These are phyloP conservation scores for Bombus waltoni DNA, from an alignment of 1,140 invertebrate species.

Conservation along the genomic window DNA sequence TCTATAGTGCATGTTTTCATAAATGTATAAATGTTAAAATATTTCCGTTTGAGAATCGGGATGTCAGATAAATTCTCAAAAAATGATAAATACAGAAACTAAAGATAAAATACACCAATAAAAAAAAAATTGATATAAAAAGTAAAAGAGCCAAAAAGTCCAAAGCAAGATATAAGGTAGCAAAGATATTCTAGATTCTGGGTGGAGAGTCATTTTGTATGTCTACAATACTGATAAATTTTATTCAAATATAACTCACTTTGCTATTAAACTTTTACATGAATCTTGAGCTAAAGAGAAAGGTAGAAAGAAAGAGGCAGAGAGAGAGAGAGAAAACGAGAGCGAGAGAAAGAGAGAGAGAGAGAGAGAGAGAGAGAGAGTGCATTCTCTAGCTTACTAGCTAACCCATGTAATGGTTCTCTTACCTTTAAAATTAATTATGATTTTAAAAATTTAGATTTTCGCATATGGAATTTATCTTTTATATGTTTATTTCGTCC, in stretches of 20 bases:
- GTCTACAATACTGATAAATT: slow-evolving; percentile 33
- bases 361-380: slow-evolving; percentile 36
- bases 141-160: slow-evolving; percentile 52
- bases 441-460: slow-evolving; percentile 29
- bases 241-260: slow-evolving; percentile 28
- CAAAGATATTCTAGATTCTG: slow-evolving; percentile 60
- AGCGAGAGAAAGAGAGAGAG: slow-evolving; percentile 1
- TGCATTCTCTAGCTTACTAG: slow-evolving; percentile 42
- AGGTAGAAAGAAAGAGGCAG: not conserved
- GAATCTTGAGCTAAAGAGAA: not conserved
- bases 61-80: slow-evolving; percentile 69
- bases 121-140: slow-evolving; percentile 57
- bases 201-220: slow-evolving; percentile 73
- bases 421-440: slow-evolving; percentile 45
- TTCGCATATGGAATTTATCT: slow-evolving; percentile 36
- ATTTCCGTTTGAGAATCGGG: slow-evolving; percentile 63
- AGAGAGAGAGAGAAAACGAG: slow-evolving; percentile 21
- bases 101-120: slow-evolving; percentile 52
- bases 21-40: slow-evolving; percentile 45
- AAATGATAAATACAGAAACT: slow-evolving; percentile 60
- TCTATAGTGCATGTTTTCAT: slow-evolving; percentile 26
- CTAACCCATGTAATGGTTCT: not conserved
- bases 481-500: not conserved
- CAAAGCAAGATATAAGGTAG: slow-evolving; percentile 61
- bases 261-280: slow-evolving; percentile 31